Conservation (phyloP, 2,113 vertebrate species). For the Nycticorax nycticorax region DNA sequence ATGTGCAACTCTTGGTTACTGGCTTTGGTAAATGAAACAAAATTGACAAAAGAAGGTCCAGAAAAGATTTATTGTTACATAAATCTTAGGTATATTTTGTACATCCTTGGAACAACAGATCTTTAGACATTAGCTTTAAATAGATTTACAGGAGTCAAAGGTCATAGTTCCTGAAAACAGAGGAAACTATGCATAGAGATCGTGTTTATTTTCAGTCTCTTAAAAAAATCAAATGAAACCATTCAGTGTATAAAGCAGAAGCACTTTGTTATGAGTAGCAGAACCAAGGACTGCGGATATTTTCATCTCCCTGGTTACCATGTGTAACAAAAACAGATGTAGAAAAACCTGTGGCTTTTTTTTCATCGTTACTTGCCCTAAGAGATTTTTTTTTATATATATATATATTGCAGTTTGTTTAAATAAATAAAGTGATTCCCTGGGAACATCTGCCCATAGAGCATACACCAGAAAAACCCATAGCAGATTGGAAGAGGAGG, state of each 20-base stretch:
- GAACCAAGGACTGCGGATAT: conserved; percentile 17
- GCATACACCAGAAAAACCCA: background rate
- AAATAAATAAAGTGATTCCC: conserved; percentile 31
- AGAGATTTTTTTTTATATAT: background rate
- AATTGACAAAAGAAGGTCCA: conserved; percentile 46
- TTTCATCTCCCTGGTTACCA: conserved; percentile 64
- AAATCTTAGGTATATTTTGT: conserved; percentile 69
- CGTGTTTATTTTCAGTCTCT: conserved; percentile 76
- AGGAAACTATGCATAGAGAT: conserved; percentile 72
- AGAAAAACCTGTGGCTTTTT: conserved; percentile 34
- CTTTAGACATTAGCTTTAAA: conserved; percentile 68
- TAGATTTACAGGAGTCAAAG: conserved; percentile 73
- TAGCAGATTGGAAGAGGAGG: background rate
- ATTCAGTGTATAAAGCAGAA: conserved; percentile 67
- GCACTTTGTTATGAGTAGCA: conserved; percentile 61
- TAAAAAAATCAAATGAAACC: conserved; percentile 69
- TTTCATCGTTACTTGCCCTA: conserved; percentile 30
- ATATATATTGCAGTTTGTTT: background rate
- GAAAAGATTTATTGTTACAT: conserved; percentile 48
- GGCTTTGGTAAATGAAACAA: conserved; percentile 54
- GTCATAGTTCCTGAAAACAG: conserved; percentile 73
- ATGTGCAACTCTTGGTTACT: conserved; percentile 34
- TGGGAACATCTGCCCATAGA: background rate
- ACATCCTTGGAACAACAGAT: conserved; percentile 63
- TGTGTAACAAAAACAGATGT: conserved; percentile 64